Evolutionary conservation across 1,140 invertebrate species (phyloP).

Genomic region (Achroia grisella): DNA sequence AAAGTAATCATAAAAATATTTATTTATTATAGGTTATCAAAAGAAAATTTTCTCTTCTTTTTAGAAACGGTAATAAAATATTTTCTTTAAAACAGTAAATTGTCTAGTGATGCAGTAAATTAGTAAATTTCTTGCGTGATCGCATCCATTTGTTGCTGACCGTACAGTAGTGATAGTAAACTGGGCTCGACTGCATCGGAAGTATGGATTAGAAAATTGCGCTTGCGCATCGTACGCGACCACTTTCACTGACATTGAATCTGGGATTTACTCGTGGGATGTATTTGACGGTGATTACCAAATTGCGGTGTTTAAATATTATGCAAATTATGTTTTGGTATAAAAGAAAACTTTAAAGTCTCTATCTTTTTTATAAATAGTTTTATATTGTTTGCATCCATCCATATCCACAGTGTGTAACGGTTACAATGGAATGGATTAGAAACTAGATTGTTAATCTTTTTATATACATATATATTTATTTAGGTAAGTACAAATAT

Average conservation of each 20-base stretch:
- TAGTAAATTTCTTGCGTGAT: background rate
- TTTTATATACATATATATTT: too few species aligned
- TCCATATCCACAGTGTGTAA: too few species aligned
- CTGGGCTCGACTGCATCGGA: conserved; percentile 21
- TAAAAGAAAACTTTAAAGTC: conserved; percentile 12
- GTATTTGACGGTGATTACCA: background rate
- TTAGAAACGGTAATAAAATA: too few species aligned
- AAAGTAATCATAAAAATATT: too few species aligned
- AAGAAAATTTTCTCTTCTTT: too few species aligned
- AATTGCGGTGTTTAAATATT: conserved; percentile 5
- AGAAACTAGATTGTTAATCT: too few species aligned
- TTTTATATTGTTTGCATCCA: too few species aligned
- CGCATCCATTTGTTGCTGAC: background rate
- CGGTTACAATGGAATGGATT: too few species aligned
- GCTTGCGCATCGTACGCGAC: conserved; percentile 23
- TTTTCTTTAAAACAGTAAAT: background rate
- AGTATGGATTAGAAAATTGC: conserved; percentile 37
- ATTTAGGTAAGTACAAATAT: too few species aligned
- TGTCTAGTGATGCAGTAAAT: conserved; percentile 2
- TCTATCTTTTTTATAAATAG: too few species aligned
- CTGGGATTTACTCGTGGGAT: conserved; percentile 1
- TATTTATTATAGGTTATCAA: too few species aligned
- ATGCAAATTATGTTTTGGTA: conserved; percentile 6
- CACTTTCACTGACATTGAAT: conserved; percentile 55
- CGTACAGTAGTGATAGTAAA: conserved; percentile 4